Base-by-base conservation (phyloP, 2,797 vertebrate species). In the Huso huso region DNA sequence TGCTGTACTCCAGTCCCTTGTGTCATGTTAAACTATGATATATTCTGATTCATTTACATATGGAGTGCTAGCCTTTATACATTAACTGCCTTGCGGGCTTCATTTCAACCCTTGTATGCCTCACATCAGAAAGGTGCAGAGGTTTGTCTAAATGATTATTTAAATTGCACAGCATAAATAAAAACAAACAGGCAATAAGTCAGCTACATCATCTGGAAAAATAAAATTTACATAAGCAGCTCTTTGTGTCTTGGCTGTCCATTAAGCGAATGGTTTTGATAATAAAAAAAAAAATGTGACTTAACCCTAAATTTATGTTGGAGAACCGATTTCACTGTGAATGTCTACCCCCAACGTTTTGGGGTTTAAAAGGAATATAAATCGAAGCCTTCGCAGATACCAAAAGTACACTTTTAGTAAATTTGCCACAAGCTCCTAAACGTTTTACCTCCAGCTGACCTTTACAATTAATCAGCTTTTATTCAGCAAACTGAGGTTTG, bases 81-180 rank as follows among this genome's bases (percentile, higher is more conserved):
- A 88, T 87, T 88, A 87, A 84, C 71, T 70, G 79, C 66, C 77
- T 69, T 74, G 65, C 37, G 37, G 37, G 37, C 37, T 37, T 37
- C 37, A 37, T 5, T 37, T 37, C 74, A 74, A 71, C 74, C 77
- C 76, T 81, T 80, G 84, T 81, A 81, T 74, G 80, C 86, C 86
- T 78, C 81, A 81, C 77, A 86, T 87, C 84, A 81, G 37, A 79
- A 82, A 81, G 85, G 85, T 87, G 84, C 87, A 87, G 87, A 89
- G 87, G 87, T 88, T 90, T 89, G 83, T 89, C 84, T 85, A 84
- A 85, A 86, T 83, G 82, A 82, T 85, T 79, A 82, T 84, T 85
- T 83, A 74, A 85, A 80, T 75, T 68, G 74, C 62, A 81, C 79
- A 77, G 80, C 86, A 85, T 15, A 69, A 75, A 78, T 37, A 37